These are phyloP conservation scores for Chelonus insularis DNA, from an alignment of 1,140 invertebrate genomes.

Conservation along the genomic window DNA sequence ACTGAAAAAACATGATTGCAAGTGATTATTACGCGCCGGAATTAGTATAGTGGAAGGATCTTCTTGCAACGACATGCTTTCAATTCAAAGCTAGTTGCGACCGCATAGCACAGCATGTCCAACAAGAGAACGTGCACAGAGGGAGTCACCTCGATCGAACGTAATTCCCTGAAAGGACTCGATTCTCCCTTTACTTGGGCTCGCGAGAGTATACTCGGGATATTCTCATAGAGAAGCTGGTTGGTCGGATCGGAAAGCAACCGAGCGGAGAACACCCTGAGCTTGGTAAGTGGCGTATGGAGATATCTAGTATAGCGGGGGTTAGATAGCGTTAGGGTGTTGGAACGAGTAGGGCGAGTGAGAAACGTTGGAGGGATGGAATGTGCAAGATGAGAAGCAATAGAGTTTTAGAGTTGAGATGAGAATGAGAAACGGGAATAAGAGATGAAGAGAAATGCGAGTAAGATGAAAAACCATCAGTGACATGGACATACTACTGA, in stretches of 20 bases:
- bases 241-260: conserved; percentile 34
- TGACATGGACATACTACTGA: not conserved
- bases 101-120: conserved; percentile 5
- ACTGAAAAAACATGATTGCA: not conserved
- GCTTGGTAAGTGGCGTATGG: conserved; percentile 51
- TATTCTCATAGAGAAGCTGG: conserved; percentile 26
- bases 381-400: conserved; percentile 24
- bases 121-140: conserved; percentile 13
- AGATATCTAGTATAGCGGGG: conserved; percentile 43
- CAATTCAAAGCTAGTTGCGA: conserved; percentile 5
- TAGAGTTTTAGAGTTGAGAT: conserved; percentile 26
- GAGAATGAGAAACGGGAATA: conserved; percentile 17
- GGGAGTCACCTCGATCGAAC: conserved; percentile 36
- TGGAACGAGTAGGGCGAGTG: conserved; percentile 17
- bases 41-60: not conserved
- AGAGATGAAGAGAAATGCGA: conserved; percentile 26
- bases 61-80: not conserved
- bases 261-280: conserved; percentile 50
- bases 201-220: conserved; percentile 1
- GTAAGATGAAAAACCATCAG: conserved; percentile 18
- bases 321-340: conserved; percentile 41
- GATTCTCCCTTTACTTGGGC: conserved; percentile 17
- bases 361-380: conserved; percentile 2
- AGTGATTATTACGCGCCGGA: not conserved
- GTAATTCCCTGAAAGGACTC: conserved; percentile 35